A percentile compares a stretch with the other conserved stretches of the same genome.
phyloP scores from a whole-genome alignment of 2,888 invertebrate species.

The Callyntrura sp. region DNA sequence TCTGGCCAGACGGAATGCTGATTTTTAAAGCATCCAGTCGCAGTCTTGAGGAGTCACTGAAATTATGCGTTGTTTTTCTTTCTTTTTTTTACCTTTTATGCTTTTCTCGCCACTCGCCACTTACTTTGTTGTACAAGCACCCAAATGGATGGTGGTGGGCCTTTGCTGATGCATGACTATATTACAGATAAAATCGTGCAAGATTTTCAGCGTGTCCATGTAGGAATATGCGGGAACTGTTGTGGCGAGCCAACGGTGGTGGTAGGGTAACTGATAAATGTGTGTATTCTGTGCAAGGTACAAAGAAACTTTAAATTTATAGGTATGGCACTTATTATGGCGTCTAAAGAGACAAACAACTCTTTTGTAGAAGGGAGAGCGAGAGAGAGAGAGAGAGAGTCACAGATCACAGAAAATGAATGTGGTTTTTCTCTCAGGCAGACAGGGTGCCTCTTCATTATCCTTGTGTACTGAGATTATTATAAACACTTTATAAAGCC shows the following conservation, averaged over 20 bases:
- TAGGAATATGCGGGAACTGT: too few relatives aligned
- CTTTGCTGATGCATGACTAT: not conserved
- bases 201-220: too few relatives aligned
- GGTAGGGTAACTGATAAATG: too few relatives aligned
- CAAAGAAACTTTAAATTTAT: not conserved
- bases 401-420: constrained; percentile 31
- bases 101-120: constrained; percentile 11
- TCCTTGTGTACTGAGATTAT: constrained; percentile 1
- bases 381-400: constrained; percentile 16
- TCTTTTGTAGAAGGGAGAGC: not conserved
- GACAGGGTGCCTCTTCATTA: constrained; percentile 44
- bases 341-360: not conserved
- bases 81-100: not conserved
- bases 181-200: not conserved
- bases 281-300: not conserved
- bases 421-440: constrained; percentile 31
- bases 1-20: not conserved
- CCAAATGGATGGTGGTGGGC: not conserved
- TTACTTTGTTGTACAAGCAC: too few relatives aligned
- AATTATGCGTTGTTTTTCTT: constrained; percentile 21
- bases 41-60: constrained; percentile 32
- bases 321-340: not conserved
- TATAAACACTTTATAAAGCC: not conserved
- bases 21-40: constrained; percentile 6
- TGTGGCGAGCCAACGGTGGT: too few relatives aligned